Evolutionary conservation across 2,797 vertebrate species (phyloP), one percentile per base, ranked within the genome.

Genomic region (Eulemur coronatus): DNA sequence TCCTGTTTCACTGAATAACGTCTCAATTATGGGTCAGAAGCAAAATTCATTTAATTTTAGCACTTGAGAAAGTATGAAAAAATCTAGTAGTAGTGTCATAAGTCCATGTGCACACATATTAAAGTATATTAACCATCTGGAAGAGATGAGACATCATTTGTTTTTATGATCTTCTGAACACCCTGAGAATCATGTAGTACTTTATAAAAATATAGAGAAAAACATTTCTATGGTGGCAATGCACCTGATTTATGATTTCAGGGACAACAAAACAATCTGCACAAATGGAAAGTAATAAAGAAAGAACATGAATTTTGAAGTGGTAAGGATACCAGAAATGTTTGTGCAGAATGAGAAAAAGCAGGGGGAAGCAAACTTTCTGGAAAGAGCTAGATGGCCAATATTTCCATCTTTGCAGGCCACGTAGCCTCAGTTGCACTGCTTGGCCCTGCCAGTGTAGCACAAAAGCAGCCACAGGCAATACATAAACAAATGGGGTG

Each of bases 41-140:
- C 84, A 96, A 85, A 93, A 82, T 92, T 65, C 46, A 89, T 81
- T 84, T 85, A 57, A 57, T 95, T 94, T 95, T 80, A 75, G 38
- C 84, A 95, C 75, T 92, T 67, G 72, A 84, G 35, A 79, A 93
- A 75, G 20, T 81, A 18, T 41, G 57, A 61, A 73, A 78, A 80
- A 59, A 35, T 73, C 65, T 61, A 69, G 33, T 80, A 73, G 72
- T 85, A 38, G 33, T 73, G 18, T 50, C 61, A 20, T 24, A 84
- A 85, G 55, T 55, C 55, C 20, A 20, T 82, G 33, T 48, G 28
- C 67, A 76, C 52, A 33, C 22, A 81, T 35, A 35, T 78, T 89
- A 72, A 92, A 46, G 22, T 82, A 0, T 88, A 65, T 67, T 82
- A 81, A 84, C 28, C 85, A 33, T 48, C 48, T 94, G 69, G 72